Base-by-base conservation (phyloP, 1,140 invertebrate species). In the Capitella teleta region DNA sequence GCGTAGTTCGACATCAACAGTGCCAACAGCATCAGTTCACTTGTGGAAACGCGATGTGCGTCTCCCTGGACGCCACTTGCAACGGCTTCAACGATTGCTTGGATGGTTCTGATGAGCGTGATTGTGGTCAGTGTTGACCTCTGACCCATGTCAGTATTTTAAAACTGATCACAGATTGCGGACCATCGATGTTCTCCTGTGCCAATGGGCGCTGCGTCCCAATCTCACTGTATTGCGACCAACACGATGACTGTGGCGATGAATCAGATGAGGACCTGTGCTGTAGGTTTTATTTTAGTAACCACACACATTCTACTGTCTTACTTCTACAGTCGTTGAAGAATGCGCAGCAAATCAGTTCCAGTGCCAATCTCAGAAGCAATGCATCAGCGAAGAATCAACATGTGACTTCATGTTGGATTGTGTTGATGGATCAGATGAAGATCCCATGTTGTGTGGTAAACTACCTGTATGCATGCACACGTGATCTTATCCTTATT, bases 261-360 rank as follows among this genome's bases (percentile, higher is more conserved):
- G 56, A 58, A 14, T 72, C 70, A 1, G 72, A 74, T 44, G 72
- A 74, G 54, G 46, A 55, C 4, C 53, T 66, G 10, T 74, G 72
- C 50, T 50, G 72, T 66, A 54, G 58, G 57, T 54, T 24, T 28
- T 32, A 18, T 24, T 21, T 18, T 4, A 4, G 36, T 12, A 38
- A 18, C 4, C 21, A 21, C 5, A 5, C 38, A 24, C 10, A 34
- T 34, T 10, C 32, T 12, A 34, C 32, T 12, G 16, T 16, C 10
- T 34, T 10, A 34, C 10, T 25, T n/a, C 10, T 44, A 25, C 28
- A 44, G 42, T 44, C 18, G 8, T 23, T 24, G 42, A 44, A n/a
- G 26, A 6, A 44, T 44, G 47, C 23, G 5, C 32, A 49, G n/a
- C 30, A 16, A 18, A 36, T 19, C 26, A 34, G 28, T 47, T 14